Conservation (phyloP, 2,888 invertebrate genomes). For the Drymonia ruficornis region DNA sequence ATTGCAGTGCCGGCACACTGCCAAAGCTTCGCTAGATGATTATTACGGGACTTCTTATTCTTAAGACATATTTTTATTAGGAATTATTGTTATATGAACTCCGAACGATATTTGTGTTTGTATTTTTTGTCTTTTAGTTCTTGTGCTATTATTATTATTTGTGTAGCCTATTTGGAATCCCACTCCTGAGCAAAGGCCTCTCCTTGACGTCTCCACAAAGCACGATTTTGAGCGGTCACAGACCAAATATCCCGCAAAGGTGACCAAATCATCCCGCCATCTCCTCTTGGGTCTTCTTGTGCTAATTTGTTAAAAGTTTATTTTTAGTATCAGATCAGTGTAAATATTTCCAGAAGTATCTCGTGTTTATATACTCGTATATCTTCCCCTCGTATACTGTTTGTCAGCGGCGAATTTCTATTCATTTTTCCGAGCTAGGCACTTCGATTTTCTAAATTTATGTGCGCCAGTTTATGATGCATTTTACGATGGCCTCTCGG, state of each 20-base stretch:
- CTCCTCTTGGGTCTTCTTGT: too few species aligned
- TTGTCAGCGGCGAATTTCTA: conserved; percentile 34
- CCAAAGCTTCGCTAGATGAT: conserved; percentile 63
- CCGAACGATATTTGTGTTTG: conserved; percentile 15
- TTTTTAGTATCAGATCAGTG: too few species aligned
- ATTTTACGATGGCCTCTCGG: conserved; percentile 77
- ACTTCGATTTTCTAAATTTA: conserved; percentile 74
- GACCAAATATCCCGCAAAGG: too few species aligned
- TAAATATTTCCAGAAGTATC: too few species aligned
- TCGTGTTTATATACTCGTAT: conserved; percentile 3
- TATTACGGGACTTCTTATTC: conserved; percentile 60
- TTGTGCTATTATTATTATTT: background rate
- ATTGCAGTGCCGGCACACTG: conserved; percentile 65
- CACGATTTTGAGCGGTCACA: too few species aligned
- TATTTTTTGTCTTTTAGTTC: conserved; percentile 18
- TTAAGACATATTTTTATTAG: conserved; percentile 38
- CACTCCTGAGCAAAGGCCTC: too few species aligned
- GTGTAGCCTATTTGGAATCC: too few species aligned
- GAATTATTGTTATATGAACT: conserved; percentile 33
- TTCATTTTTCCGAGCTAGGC: conserved; percentile 58
- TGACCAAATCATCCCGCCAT: too few species aligned
- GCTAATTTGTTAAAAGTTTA: too few species aligned
- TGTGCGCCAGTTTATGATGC: conserved; percentile 72
- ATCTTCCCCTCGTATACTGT: conserved; percentile 4
- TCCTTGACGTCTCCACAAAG: too few species aligned